These are phyloP conservation scores for Podocnemis expansa DNA, from an alignment of 2,113 vertebrate genomes.

Conservation along the genomic window DNA sequence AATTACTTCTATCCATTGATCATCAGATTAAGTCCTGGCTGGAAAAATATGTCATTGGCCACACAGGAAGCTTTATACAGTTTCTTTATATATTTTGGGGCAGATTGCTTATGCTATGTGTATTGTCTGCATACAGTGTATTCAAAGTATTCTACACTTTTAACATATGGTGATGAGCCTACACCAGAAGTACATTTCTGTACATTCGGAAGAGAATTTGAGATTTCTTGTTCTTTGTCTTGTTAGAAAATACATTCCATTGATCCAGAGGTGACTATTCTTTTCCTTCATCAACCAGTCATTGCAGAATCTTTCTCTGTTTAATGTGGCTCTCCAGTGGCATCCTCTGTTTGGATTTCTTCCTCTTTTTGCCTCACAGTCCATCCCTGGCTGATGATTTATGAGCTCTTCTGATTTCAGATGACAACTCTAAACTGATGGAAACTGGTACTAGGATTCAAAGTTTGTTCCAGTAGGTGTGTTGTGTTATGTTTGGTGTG, in stretches of 20 bases:
- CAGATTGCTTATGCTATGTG: not conserved
- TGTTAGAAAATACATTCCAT: not conserved
- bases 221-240: not conserved
- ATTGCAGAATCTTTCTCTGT: not conserved
- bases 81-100: not conserved
- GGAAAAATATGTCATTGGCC: not conserved
- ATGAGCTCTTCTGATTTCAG: not conserved
- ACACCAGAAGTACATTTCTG: not conserved
- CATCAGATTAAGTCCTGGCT: not conserved
- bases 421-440: not conserved
- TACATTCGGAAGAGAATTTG: not conserved
- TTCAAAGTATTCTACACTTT: not conserved
- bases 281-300: not conserved
- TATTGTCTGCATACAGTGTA: fast-evolving
- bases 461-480: not conserved
- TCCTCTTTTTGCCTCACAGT: not conserved
- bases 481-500: no score
- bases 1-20: not conserved
- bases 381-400: not conserved
- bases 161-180: not conserved
- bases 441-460: not conserved
- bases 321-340: not conserved
- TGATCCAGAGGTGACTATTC: not conserved
- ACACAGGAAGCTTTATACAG: not conserved
- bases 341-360: not conserved